A percentile compares a stretch with the other conserved stretches of the same genome.
Evolutionary conservation across 2,797 vertebrate species (phyloP).

Genomic region (Lepus oiostolus): DNA sequence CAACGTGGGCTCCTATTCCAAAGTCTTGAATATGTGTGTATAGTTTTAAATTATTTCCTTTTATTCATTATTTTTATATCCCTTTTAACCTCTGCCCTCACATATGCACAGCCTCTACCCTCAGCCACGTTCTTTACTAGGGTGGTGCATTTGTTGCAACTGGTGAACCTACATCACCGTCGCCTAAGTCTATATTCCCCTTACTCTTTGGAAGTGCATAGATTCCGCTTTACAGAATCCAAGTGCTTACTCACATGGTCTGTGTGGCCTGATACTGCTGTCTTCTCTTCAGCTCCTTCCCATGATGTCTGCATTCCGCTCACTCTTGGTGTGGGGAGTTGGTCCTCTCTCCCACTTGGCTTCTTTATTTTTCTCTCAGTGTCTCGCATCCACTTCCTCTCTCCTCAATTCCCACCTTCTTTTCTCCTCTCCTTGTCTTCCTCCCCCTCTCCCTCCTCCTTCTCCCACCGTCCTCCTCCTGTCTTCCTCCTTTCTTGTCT

Average conservation of each 20-base stretch:
- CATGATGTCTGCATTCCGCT: not conserved
- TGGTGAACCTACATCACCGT: not conserved
- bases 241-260: not conserved
- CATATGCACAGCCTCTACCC: not conserved
- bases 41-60: not conserved
- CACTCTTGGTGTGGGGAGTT: not conserved
- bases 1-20: not conserved
- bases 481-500: not conserved
- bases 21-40: constrained; percentile 18
- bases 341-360: not conserved
- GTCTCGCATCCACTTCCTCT: not conserved
- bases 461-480: constrained; percentile 10
- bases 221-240: not conserved
- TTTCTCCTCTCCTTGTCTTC: not conserved
- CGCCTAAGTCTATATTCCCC: not conserved
- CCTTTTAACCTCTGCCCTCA: not conserved
- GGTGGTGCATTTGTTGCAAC: not conserved
- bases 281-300: not conserved
- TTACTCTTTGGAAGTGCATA: constrained; percentile 42
- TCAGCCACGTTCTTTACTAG: not conserved
- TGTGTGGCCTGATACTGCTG: not conserved
- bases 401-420: too few relatives aligned
- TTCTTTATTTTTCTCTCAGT: not conserved
- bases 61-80: not conserved
- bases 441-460: not conserved